Base-by-base conservation (phyloP, 2,113 vertebrate species). In the Odobenus rosmarus region DNA sequence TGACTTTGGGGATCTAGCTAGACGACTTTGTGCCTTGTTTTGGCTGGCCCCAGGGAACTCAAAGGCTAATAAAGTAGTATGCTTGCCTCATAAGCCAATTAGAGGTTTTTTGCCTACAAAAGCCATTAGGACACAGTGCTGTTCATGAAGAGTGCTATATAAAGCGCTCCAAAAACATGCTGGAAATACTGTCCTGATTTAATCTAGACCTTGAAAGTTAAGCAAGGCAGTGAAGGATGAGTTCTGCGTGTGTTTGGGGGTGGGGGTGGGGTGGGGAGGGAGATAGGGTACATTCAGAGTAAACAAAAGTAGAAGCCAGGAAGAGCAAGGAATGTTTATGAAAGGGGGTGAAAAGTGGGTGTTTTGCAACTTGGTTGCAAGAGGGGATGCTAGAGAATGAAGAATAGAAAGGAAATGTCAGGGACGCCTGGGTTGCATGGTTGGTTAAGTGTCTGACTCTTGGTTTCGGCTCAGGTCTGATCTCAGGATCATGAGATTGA, bases 271-370 rank as follows among this genome's bases (percentile, higher is more conserved):
- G 4, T 87, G 46, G 55, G n/a, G 51, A 79, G 83, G 16, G 33
- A 88, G 28, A 67, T 72, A 74, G 33, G 88, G 42, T 74, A 74
- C 57, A 67, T 53, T 88, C 80, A 80, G 33, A 46, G 51, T 67
- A 88, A 97, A 95, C 62, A 90, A 87, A 85, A 39, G 55, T 16
- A 31, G 7, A 96, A 72, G 55, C 77, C 46, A 93, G 87, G 88
- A 96, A 93, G 28, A 74, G 33, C 55, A 94, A 80, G 51, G 46
- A 42, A 92, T 88, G 18, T 61, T 93, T 91, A 74, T 88, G 61
- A 95, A 72, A 89, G 36, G 64, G 49, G 90, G 46, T 90, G 57
- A 62, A 85, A 59, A 94, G 62, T 28, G 55, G 12, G 14, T 88
- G 8, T 90, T 87, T 90, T 93, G 49, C n/a, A 86, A 59, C 23